Base-by-base conservation (phyloP, 53 echinoderm and acorn worm species). In the Pentamera pediparva region DNA sequence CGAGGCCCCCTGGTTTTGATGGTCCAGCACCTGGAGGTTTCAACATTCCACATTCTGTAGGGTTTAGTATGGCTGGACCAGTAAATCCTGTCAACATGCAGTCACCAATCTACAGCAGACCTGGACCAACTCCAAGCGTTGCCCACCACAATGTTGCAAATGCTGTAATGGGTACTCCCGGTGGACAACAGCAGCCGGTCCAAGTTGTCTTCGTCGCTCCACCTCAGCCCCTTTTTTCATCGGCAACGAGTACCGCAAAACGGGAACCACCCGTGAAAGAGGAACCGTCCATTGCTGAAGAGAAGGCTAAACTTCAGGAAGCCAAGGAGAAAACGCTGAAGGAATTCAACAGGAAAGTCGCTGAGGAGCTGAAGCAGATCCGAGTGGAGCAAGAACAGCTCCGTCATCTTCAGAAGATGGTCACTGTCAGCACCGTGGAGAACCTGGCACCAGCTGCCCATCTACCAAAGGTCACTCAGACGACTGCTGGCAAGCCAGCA, bases 351-450 rank as follows among this genome's bases (percentile, higher is more conserved):
- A 67, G 51, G 25, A 83, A 83, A 77, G 78, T 78, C 31, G 84
- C 84, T 9, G 78, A 84, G 18, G 84, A 84, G 35, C 35, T 84
- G 32, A 84, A 78, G 50, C 52, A 78, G 61, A 84, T 84, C 60
- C 47, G 78, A 71, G 84, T 72, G 34, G 78, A 78, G 53, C 78
- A 84, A 60, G 33, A 77, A 52, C 72, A 77, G 26, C 38, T 83
- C 4, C 76, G 56, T 22, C 78, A 72, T 33, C 19, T 72, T n/a
- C 52, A 72, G 19, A 72, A 72, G n/a, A 33, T 72, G 53, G 36
- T 33, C 4, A 49, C 52, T 30, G 32, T 38, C 6, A 7, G 24
- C 0, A 54, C 32, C 17, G 22, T 15, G 1, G 54, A 72, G 54
- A 31, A 32, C 3, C 52, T 34, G 11, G 54, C 21, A 9, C 51